A percentile compares a stretch with the other conserved stretches of the same genome.
These are phyloP conservation scores for Ictalurus punctatus DNA, from an alignment of 2,113 vertebrate genomes.

Conservation along the genomic window DNA sequence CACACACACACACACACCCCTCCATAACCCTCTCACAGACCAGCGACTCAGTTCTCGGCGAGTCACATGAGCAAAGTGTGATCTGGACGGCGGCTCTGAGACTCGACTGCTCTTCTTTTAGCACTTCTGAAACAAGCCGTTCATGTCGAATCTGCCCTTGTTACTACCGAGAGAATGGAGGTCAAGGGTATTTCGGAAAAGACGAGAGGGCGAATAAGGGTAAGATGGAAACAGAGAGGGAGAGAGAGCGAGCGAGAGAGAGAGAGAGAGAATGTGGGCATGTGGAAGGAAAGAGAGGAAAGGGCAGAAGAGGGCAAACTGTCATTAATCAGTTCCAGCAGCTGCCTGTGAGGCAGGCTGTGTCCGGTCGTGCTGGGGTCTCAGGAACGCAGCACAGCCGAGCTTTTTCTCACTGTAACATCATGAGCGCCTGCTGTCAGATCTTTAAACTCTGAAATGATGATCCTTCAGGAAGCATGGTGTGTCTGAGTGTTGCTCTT, in stretches of 20 bases:
- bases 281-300: not conserved
- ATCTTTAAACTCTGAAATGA: not conserved
- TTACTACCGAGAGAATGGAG: slow-evolving; percentile 14
- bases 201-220: slow-evolving; percentile 5
- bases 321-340: slow-evolving; percentile 75
- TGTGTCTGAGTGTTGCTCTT: not conserved
- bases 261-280: slow-evolving; percentile 37
- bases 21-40: slow-evolving; percentile 48
- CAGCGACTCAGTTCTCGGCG: slow-evolving; percentile 43
- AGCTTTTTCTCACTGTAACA: slow-evolving; percentile 26
- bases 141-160: not conserved
- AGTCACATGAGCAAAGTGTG: slow-evolving; percentile 53
- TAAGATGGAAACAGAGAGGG: slow-evolving; percentile 38
- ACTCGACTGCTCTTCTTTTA: slow-evolving; percentile 40
- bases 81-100: slow-evolving; percentile 45
- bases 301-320: slow-evolving; percentile 54
- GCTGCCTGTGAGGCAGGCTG: slow-evolving; percentile 31
- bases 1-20: not conserved
- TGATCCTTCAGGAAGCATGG: not conserved
- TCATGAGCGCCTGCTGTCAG: slow-evolving; percentile 1
- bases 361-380: slow-evolving; percentile 53
- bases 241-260: slow-evolving; percentile 27
- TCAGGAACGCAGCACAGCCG: slow-evolving; percentile 33
- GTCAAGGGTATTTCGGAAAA: not conserved
- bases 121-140: not conserved